A percentile compares a stretch with the other conserved stretches of the same genome.
phyloP scores from a whole-genome alignment of 2,113 vertebrate genomes.

The Melanostigma gelatinosum region DNA sequence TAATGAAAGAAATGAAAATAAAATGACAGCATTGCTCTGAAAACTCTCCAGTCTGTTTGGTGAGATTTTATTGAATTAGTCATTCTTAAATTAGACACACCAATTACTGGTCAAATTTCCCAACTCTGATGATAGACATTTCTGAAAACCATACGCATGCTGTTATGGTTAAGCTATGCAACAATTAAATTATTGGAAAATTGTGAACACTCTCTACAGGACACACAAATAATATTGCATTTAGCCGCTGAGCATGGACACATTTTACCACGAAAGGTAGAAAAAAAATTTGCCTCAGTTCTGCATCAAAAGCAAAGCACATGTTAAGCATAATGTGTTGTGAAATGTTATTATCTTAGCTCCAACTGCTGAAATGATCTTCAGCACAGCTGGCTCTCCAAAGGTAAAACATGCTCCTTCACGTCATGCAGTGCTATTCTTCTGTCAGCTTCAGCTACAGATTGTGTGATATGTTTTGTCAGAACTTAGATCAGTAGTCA shows the following conservation, averaged over 20 bases:
- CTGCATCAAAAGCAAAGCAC: neutral
- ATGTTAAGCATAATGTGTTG: neutral
- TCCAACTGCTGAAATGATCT: neutral
- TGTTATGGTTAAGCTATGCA: constrained; percentile 47
- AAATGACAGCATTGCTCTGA: constrained; percentile 43
- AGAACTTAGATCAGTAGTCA: constrained; percentile 3
- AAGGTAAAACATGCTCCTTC: constrained; percentile 3
- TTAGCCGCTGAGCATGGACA: neutral
- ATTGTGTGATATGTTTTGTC: constrained; percentile 19
- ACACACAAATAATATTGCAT: constrained; percentile 22
- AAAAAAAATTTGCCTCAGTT: neutral
- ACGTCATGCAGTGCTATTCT: neutral
- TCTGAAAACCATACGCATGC: constrained; percentile 46
- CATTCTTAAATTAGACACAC: constrained; percentile 57
- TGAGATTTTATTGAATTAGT: constrained; percentile 57
- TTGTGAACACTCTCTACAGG: constrained; percentile 7
- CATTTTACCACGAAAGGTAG: constrained; percentile 17
- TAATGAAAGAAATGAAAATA: constrained; percentile 45
- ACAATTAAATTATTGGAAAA: constrained; percentile 55
- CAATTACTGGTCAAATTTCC: constrained; percentile 59
- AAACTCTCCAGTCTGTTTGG: constrained; percentile 33
- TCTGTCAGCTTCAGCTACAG: constrained; percentile 4
- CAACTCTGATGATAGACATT: constrained; percentile 59
- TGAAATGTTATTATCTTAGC: constrained; percentile 14
- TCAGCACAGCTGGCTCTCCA: neutral